A percentile compares a stretch with the other conserved stretches of the same genome.
Conservation (phyloP, 2,797 vertebrate genomes). For the Peromyscus melanophrys region DNA sequence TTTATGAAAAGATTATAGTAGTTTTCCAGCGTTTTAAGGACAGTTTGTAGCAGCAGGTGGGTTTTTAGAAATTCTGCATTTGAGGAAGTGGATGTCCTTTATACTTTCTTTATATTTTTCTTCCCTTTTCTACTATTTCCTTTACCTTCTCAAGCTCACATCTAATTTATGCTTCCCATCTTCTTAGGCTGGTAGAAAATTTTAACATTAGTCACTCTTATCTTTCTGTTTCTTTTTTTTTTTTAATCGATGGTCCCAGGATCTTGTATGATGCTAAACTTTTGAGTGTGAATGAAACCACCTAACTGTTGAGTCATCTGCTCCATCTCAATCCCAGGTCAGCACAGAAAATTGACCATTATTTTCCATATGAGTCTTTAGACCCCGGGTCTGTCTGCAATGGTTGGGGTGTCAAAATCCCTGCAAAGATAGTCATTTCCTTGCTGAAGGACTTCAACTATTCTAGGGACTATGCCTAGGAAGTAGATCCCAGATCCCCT, state of each 20-base stretch:
- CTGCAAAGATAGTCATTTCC: neutral
- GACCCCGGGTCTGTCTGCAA: neutral
- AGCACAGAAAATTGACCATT: neutral
- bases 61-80: neutral
- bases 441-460: neutral
- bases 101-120: neutral
- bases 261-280: neutral
- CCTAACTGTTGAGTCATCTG: neutral
- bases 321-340: neutral
- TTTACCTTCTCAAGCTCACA: neutral
- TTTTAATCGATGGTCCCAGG: neutral
- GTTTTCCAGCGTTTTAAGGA: neutral
- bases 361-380: neutral
- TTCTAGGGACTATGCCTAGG: neutral
- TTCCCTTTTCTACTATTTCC: neutral
- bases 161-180: neutral
- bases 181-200: neutral
- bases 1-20: constrained; percentile 32
- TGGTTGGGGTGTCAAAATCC: neutral
- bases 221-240: neutral
- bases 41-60: neutral
- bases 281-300: neutral
- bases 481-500: neutral
- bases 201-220: neutral
- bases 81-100: neutral